These are phyloP conservation scores for Zaprionus inermis DNA, from an alignment of 1,140 invertebrate species.

Conservation along the genomic window DNA sequence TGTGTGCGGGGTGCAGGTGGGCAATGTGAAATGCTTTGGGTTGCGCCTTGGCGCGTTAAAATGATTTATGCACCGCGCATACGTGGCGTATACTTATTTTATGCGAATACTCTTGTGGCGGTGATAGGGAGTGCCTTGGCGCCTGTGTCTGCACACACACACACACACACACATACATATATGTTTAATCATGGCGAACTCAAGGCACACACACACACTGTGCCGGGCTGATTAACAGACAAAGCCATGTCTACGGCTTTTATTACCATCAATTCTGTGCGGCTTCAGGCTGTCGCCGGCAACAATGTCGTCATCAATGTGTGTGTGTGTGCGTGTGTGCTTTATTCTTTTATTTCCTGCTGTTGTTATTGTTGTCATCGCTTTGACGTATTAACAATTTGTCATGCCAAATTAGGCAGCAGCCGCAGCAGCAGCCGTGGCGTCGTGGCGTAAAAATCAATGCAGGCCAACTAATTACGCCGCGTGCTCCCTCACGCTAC, in stretches of 20 bases:
- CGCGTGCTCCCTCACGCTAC: not conserved
- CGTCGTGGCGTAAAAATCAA: conserved; percentile 69
- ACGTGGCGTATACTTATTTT: conserved; percentile 68
- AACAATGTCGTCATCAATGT: conserved; percentile 28
- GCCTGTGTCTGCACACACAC: conserved; percentile 51
- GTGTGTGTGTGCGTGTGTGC: not conserved
- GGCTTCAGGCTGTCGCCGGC: conserved; percentile 35
- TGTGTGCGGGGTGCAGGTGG: not conserved
- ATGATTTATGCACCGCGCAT: conserved; percentile 69
- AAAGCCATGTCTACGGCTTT: conserved; percentile 61
- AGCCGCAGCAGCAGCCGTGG: not conserved
- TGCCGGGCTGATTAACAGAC: conserved; percentile 3
- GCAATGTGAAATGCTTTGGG: not conserved
- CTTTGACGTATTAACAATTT: conserved; percentile 80
- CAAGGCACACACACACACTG: conserved; percentile 24
- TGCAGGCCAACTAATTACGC: conserved; percentile 75
- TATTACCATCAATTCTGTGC: conserved; percentile 75
- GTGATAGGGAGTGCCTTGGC: conserved; percentile 49
- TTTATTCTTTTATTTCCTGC: conserved; percentile 24
- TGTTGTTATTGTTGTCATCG: conserved; percentile 32
- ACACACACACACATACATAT: conserved; percentile 24
- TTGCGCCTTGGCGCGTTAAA: conserved; percentile 33
- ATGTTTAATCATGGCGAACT: conserved; percentile 31
- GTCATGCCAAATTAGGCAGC: conserved; percentile 74
- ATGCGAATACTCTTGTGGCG: conserved; percentile 49